These are phyloP conservation scores for Eupithecia subfuscata DNA, from an alignment of 2,888 invertebrate species.

Conservation along the genomic window DNA sequence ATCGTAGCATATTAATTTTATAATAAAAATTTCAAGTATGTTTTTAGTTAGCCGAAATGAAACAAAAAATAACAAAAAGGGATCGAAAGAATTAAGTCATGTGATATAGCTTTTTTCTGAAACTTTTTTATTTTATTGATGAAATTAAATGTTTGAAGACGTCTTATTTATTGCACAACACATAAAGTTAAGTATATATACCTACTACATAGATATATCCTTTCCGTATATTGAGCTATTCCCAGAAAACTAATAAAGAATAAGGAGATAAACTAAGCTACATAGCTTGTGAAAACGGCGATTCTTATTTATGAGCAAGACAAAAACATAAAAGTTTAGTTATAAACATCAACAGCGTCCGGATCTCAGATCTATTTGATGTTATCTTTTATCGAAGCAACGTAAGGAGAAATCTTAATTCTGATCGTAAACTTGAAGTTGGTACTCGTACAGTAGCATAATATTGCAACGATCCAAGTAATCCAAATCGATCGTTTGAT, in stretches of 20 bases:
- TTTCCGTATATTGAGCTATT: slow-evolving; percentile 8
- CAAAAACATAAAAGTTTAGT: slow-evolving; percentile 29
- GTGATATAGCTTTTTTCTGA: background rate
- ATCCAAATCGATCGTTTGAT: background rate
- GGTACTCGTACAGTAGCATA: background rate
- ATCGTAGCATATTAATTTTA: too few species aligned
- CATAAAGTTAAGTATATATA: background rate
- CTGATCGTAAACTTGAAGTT: slow-evolving; percentile 30
- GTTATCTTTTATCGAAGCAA: slow-evolving; percentile 32
- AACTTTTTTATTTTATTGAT: background rate
- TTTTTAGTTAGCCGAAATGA: too few species aligned
- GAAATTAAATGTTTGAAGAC: background rate
- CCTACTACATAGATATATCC: background rate
- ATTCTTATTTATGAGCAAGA: slow-evolving; percentile 16
- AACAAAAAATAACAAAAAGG: too few species aligned
- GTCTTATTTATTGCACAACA: background rate
- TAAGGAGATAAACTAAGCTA: slow-evolving; percentile 16
- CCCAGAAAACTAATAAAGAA: slow-evolving; percentile 1
- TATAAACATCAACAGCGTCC: slow-evolving; percentile 31
- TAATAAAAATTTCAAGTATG: too few species aligned
- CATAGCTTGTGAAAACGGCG: slow-evolving; percentile 19
- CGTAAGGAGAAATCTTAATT: slow-evolving; percentile 35
- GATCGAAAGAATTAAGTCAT: too few species aligned
- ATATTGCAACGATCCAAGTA: background rate
- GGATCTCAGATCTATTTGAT: slow-evolving; percentile 32